Percentiles rank a stretch among this genome's conserved stretches.
Conservation (phyloP, 37 sponge, comb jelly and placozoan genomes). For the Hormiphora californensis region DNA sequence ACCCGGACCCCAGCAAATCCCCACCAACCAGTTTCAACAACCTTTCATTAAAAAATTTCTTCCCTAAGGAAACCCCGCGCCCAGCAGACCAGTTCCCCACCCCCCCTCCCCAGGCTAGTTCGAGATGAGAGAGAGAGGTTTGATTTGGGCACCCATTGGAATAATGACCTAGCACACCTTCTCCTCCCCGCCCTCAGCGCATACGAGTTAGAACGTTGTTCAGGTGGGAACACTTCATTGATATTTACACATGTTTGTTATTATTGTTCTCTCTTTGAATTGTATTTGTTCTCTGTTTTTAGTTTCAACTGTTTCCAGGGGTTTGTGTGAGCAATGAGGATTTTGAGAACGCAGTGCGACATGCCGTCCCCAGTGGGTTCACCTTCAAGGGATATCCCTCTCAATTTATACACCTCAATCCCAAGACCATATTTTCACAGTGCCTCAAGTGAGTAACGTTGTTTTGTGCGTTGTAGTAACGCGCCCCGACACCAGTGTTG, state of each 20-base stretch:
- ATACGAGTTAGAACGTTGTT: conserved; percentile 84
- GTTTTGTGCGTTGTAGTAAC: not conserved
- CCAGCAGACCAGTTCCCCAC: too few species aligned
- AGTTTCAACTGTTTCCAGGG: conserved; percentile 44
- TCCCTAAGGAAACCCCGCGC: too few species aligned
- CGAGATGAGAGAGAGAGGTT: conserved; percentile 60
- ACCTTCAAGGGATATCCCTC: conserved; percentile 98
- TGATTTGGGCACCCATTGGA: conserved; percentile 81
- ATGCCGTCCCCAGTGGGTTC: conserved; percentile 72
- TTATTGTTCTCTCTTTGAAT: not conserved
- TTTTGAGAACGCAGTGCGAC: conserved; percentile 84
- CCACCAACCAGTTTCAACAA: too few species aligned
- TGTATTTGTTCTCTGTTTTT: not conserved
- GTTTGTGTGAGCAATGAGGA: conserved; percentile 77
- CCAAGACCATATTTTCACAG: conserved; percentile 63
- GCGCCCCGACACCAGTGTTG: not conserved
- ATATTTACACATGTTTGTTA: not conserved
- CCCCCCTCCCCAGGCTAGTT: not conserved
- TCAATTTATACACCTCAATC: conserved; percentile 75
- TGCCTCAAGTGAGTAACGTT: conserved; percentile 68
- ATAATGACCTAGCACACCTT: conserved; percentile 75
- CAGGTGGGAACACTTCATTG: not conserved
- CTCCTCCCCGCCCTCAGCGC: conserved; percentile 80
- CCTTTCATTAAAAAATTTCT: too few species aligned
- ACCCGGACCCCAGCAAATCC: too few species aligned